Conservation (phyloP, 2,113 vertebrate species). For the Scytalopus superciliaris region DNA sequence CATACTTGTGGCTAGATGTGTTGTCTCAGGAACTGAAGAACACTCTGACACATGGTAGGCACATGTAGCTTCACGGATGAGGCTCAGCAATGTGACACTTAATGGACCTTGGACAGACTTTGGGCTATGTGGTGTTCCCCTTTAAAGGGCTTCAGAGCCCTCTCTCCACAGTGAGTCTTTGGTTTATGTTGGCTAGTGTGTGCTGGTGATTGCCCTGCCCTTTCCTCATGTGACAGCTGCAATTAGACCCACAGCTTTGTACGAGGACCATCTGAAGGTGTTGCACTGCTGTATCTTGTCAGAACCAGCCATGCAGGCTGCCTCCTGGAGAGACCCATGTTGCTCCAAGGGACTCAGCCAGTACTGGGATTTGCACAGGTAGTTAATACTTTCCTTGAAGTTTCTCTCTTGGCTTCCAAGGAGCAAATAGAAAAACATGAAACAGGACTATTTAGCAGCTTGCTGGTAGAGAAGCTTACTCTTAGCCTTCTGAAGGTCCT, state of each 20-base stretch:
- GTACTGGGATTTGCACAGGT: background rate
- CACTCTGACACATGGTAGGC: too few species aligned
- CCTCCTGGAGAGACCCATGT: rapidly evolving
- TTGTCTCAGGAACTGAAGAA: background rate
- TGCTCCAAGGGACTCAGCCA: background rate
- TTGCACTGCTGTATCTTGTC: background rate
- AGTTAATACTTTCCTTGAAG: background rate
- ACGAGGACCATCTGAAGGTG: background rate
- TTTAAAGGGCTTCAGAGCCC: background rate
- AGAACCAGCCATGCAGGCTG: background rate
- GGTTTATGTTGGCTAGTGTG: background rate
- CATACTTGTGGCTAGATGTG: background rate
- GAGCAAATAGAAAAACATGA: background rate
- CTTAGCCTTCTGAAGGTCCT: background rate
- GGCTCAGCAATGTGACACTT: background rate
- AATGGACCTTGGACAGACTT: background rate
- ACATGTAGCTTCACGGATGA: background rate
- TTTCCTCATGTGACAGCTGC: background rate
- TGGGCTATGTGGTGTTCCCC: background rate
- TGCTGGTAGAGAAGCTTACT: background rate
- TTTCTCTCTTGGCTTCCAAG: background rate
- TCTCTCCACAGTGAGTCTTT: background rate
- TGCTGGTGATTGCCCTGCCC: background rate
- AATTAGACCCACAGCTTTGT: background rate
- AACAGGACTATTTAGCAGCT: background rate